These are phyloP conservation scores for Ectobius pallidus DNA, from an alignment of 2,888 invertebrate genomes.

Conservation along the genomic window DNA sequence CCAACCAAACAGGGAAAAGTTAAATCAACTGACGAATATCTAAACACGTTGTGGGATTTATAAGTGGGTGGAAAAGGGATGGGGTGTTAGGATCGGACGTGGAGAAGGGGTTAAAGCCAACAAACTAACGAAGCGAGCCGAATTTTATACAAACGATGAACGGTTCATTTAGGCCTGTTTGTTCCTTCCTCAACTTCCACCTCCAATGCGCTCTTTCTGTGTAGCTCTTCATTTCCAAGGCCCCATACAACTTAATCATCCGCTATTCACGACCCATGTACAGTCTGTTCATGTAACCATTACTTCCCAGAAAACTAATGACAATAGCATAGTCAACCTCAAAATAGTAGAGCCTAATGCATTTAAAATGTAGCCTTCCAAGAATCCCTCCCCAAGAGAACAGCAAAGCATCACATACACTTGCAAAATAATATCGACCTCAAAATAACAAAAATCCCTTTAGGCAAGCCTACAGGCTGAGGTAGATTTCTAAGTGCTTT, in stretches of 20 bases:
- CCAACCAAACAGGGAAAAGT: no score
- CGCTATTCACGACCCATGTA: slow-evolving; percentile 20
- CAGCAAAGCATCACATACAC: no score
- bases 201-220: not conserved
- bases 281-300: not conserved
- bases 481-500: no score
- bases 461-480: no score
- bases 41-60: no score
- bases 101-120: not conserved
- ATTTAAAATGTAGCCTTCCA: not conserved
- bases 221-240: not conserved
- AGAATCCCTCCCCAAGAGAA: no score
- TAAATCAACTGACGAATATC: no score
- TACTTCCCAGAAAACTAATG: not conserved
- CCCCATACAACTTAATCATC: slow-evolving; percentile 30
- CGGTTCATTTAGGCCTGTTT: slow-evolving; percentile 30
- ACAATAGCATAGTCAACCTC: not conserved
- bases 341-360: not conserved
- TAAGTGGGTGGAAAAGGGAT: no score
- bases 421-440: no score
- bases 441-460: no score
- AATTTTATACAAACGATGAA: slow-evolving; percentile 29
- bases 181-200: slow-evolving; percentile 21
- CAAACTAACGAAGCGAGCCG: slow-evolving; percentile 27
- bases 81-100: not conserved